Evolutionary conservation across 2,113 vertebrate species (phyloP), one percentile per base, ranked within the genome.

Genomic region (Lasiurus cinereus): DNA sequence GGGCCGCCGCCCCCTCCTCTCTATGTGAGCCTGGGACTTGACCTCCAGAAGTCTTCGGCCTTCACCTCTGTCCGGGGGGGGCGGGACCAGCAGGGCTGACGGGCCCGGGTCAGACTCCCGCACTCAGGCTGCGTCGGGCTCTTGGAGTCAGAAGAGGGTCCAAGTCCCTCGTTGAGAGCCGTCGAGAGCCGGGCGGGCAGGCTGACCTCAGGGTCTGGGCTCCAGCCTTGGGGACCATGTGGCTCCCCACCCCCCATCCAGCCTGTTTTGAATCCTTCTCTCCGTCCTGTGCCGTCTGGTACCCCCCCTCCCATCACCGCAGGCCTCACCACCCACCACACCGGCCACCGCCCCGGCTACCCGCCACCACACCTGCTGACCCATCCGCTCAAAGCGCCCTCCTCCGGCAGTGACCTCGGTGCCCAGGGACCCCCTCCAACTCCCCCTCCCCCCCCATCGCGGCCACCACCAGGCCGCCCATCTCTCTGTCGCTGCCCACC

Each of bases 151-250:
- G 13, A 11, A 31, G 77, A 82, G 18, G 12, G 5, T n/a, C 21
- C 13, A 0, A 7, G 7, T 5, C 18, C 52, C 33, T 24, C 33
- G 22, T 1, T 13, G 5, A 1, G 0, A 29, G 31, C 29, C 18
- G 2, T 1, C 18, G 5, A 1, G 0, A 29, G 31, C 29, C 18
- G 2, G 1, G 8, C 18, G 2, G 1, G 8, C 0, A 0, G 7
- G 46, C 46, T 6, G 10, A 9, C 12, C 0, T 0, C 0, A 69
- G 79, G 8, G 4, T 12, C 77, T 29, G 74, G 74, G 24, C 43
- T 21, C 39, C 36, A 48, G 72, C 50, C 83, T n/a, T 0, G 0
- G 59, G 10, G 52, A 46, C 4, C 50, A 10, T 36, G 15, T 62
- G 21, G 64, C 27, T 19, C 29, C 31, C 31, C n/a, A 52, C 22